Percentiles rank a stretch among this genome's conserved stretches.
Conservation (phyloP, 2,888 invertebrate species). For the Pristionchus fissidentatus region DNA sequence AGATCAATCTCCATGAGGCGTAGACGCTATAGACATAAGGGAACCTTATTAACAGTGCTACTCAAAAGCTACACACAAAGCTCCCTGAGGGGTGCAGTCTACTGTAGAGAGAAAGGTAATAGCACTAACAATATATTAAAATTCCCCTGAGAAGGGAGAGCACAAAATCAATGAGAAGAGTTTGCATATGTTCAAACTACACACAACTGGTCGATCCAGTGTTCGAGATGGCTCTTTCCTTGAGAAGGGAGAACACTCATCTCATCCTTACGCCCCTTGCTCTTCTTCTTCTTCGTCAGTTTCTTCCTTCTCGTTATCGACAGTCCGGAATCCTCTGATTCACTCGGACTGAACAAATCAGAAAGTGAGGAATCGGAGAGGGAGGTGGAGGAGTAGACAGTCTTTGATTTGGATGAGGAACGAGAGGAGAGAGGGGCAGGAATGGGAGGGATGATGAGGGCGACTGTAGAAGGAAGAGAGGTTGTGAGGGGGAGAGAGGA, state of each 20-base stretch:
- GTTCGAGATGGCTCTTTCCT: slow-evolving; percentile 34
- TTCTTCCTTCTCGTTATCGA: slow-evolving; percentile 31
- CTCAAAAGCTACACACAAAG: not conserved
- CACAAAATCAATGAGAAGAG: not conserved
- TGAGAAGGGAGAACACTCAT: not conserved
- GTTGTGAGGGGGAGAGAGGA: not conserved
- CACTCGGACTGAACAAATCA: slow-evolving; percentile 44
- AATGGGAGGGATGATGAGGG: too few species aligned
- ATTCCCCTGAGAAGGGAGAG: not conserved
- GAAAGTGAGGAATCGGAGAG: slow-evolving; percentile 22
- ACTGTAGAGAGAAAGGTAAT: not conserved
- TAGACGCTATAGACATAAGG: not conserved
- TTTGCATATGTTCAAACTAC: not conserved
- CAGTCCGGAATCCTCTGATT: slow-evolving; percentile 43
- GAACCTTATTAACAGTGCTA: slow-evolving; percentile 32
- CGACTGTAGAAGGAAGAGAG: not conserved
- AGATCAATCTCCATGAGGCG: slow-evolving; percentile 39
- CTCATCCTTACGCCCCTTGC: slow-evolving; percentile 13
- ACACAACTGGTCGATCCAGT: slow-evolving; percentile 36
- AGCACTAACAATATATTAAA: not conserved
- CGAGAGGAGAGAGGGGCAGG: slow-evolving; percentile 2
- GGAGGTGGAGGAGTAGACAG: not conserved
- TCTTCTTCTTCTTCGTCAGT: not conserved
- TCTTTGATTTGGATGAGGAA: slow-evolving; percentile 14
- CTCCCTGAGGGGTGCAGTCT: not conserved